Evolutionary conservation across 1,140 invertebrate species (phyloP).

Genomic region (Penaeus japonicus): DNA sequence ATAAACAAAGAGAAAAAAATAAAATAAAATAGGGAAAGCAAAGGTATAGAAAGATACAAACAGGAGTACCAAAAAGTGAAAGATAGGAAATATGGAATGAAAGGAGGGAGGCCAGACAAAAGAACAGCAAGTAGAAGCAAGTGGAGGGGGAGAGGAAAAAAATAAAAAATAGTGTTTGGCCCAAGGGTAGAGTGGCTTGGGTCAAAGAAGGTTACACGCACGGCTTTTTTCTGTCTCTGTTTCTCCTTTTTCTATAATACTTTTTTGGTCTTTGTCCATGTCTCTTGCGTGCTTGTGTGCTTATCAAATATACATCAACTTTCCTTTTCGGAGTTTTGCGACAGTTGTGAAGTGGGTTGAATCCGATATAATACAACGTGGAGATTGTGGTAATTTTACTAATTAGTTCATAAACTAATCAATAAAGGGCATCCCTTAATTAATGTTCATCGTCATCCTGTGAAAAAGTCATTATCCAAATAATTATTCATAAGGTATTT

Average conservation of each 20-base stretch:
- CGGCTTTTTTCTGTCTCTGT: not conserved
- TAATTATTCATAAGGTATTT: too few relatives aligned
- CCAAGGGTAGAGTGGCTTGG: too few relatives aligned
- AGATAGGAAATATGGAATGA: not conserved
- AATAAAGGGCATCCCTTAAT: too few relatives aligned
- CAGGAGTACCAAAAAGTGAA: not conserved
- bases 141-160: not conserved
- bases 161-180: too few relatives aligned
- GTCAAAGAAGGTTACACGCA: not conserved
- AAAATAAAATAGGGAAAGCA: not conserved
- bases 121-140: not conserved
- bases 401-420: too few relatives aligned
- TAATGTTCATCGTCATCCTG: too few relatives aligned
- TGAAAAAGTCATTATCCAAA: too few relatives aligned
- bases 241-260: not conserved
- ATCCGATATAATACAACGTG: too few relatives aligned
- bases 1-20: not conserved
- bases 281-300: not conserved
- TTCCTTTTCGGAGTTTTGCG: too few relatives aligned
- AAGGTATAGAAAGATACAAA: not conserved
- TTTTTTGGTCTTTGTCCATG: not conserved
- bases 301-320: too few relatives aligned
- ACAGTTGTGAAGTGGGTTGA: too few relatives aligned
- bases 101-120: not conserved
- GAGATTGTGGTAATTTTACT: too few relatives aligned